These are phyloP conservation scores for Amblyraja radiata DNA, from an alignment of 2,797 vertebrate genomes.

Conservation along the genomic window DNA sequence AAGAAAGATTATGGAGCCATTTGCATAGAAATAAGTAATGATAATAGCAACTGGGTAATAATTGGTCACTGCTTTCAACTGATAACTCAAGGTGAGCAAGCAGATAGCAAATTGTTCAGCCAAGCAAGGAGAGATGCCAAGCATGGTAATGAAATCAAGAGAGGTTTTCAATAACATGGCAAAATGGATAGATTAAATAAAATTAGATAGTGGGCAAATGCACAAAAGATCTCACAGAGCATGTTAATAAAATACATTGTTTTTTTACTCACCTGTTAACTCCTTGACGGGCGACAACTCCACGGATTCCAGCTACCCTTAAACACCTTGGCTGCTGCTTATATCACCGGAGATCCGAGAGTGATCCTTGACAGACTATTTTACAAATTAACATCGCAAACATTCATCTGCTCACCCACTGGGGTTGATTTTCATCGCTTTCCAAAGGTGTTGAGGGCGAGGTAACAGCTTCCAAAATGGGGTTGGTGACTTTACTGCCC, in stretches of 20 bases:
- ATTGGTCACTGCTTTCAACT: constrained; percentile 26
- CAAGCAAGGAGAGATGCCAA: not conserved
- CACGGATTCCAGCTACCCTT: not conserved
- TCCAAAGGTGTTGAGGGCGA: too few species aligned
- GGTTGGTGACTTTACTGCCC: not conserved
- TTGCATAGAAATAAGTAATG: constrained; percentile 31
- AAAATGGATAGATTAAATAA: not conserved
- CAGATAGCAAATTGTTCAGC: constrained; percentile 14
- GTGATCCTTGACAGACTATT: not conserved
- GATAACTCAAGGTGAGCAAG: not conserved
- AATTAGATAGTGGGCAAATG: not conserved
- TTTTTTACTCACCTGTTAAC: not conserved
- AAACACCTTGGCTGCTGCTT: not conserved
- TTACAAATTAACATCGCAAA: not conserved
- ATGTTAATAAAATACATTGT: not conserved
- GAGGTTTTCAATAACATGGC: not conserved
- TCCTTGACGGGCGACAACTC: not conserved
- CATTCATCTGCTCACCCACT: not conserved
- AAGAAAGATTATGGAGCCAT: not conserved
- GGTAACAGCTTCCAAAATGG: not conserved
- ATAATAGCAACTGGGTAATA: not conserved
- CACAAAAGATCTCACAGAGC: not conserved
- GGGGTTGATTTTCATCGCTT: not conserved
- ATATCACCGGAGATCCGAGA: not conserved
- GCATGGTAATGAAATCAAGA: not conserved